A percentile compares a stretch with the other conserved stretches of the same genome.
phyloP scores from a whole-genome alignment of 2,888 invertebrate species.

The Emesis furor region DNA sequence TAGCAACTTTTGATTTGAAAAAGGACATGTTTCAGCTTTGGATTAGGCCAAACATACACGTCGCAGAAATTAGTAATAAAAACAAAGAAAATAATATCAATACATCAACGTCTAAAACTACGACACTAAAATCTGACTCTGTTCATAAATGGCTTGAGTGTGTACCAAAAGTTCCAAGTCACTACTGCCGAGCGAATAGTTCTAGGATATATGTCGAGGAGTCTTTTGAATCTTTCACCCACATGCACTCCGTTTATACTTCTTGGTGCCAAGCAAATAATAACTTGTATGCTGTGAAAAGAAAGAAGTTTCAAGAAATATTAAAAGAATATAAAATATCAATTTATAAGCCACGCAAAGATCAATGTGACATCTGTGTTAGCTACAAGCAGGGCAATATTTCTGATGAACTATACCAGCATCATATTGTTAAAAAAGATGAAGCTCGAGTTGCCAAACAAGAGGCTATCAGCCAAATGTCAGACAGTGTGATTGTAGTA shows the following conservation, averaged over 20 bases:
- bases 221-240: slow-evolving; percentile 8
- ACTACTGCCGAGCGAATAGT: slow-evolving; percentile 23
- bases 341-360: slow-evolving; percentile 10
- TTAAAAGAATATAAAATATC: too few relatives aligned
- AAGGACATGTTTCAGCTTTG: slow-evolving; percentile 9
- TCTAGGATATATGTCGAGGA: slow-evolving; percentile 18
- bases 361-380: slow-evolving; percentile 20
- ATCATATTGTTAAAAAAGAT: too few relatives aligned
- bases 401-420: too few relatives aligned
- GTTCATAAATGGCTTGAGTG: not conserved
- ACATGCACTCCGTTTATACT: slow-evolving; percentile 7
- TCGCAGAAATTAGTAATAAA: not conserved
- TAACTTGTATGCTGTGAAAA: not conserved
- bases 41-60: slow-evolving; percentile 2
- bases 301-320: not conserved
- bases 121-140: too few relatives aligned
- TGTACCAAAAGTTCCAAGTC: slow-evolving; percentile 21
- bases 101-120: too few relatives aligned
- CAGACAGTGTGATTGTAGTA: too few relatives aligned
- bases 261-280: slow-evolving; percentile 14
- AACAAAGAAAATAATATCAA: too few relatives aligned
- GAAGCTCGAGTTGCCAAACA: not conserved
- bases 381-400: not conserved
- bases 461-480: not conserved
- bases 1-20: not conserved